A percentile compares a stretch with the other conserved stretches of the same genome.
Evolutionary conservation across 1,140 invertebrate species (phyloP).

Genomic region (Tribolium madens): DNA sequence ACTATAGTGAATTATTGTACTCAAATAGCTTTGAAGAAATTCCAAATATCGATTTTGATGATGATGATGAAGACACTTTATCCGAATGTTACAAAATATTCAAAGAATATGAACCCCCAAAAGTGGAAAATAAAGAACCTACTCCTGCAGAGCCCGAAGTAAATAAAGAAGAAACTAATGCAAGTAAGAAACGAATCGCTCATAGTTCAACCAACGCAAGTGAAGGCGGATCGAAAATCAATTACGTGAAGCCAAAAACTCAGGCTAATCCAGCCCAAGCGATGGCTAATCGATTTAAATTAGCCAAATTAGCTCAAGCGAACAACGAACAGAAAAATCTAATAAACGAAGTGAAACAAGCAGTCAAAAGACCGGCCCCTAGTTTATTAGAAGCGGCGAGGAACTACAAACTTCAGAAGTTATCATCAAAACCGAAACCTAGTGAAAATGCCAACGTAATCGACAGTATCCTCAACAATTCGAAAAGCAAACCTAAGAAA

Average conservation of each 20-base stretch:
- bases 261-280: slow-evolving; percentile 54
- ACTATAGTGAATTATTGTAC: slow-evolving; percentile 9
- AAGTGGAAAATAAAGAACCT: slow-evolving; percentile 21
- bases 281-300: slow-evolving; percentile 61
- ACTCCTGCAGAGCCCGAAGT: slow-evolving; percentile 5
- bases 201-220: slow-evolving; percentile 63
- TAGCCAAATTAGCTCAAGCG: slow-evolving; percentile 56
- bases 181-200: slow-evolving; percentile 67
- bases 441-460: slow-evolving; percentile 14
- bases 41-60: slow-evolving; percentile 50
- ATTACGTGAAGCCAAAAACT: slow-evolving; percentile 52
- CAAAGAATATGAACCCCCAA: slow-evolving; percentile 68
- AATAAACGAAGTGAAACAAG: slow-evolving; percentile 58
- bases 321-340: slow-evolving; percentile 60
- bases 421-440: not conserved
- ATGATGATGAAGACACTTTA: slow-evolving; percentile 64
- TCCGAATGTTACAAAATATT: slow-evolving; percentile 82
- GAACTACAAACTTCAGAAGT: slow-evolving; percentile 50
- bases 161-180: slow-evolving; percentile 49
- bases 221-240: slow-evolving; percentile 51
- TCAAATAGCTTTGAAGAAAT: not conserved
- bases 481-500: slow-evolving; percentile 60
- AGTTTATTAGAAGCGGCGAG: slow-evolving; percentile 54
- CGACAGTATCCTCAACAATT: slow-evolving; percentile 12
- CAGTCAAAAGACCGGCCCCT: slow-evolving; percentile 42